Evolutionary conservation across 2,113 vertebrate species (phyloP).

Genomic region (Lontra canadensis): DNA sequence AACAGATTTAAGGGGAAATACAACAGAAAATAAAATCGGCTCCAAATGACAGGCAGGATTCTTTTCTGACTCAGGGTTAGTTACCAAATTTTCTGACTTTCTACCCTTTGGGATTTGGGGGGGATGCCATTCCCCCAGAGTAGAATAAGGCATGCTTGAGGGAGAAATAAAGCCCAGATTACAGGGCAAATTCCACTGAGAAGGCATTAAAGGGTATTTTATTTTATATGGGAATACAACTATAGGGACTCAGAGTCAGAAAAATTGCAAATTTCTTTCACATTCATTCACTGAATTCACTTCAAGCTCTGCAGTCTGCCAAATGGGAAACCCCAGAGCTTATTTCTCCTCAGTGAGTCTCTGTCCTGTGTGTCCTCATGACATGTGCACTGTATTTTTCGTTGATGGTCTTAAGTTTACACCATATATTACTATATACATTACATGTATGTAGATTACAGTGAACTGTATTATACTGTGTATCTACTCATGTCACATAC

Average conservation of each 20-base stretch:
- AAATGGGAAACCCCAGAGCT: background rate
- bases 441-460: background rate
- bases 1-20: background rate
- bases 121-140: background rate
- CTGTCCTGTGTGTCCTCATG: too few relatives aligned
- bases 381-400: background rate
- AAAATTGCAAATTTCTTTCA: background rate
- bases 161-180: background rate
- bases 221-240: background rate
- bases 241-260: background rate
- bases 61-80: background rate
- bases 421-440: background rate
- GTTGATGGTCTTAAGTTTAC: background rate
- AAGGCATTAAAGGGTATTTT: background rate
- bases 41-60: background rate
- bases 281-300: background rate
- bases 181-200: background rate
- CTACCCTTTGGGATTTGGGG: background rate
- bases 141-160: background rate
- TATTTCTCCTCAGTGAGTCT: background rate
- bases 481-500: background rate
- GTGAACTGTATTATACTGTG: background rate
- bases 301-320: background rate
- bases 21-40: background rate
- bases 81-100: slow-evolving; percentile 7